These are phyloP conservation scores for Coracias cyanogaster DNA, from an alignment of 2,797 vertebrate species.

Conservation along the genomic window DNA sequence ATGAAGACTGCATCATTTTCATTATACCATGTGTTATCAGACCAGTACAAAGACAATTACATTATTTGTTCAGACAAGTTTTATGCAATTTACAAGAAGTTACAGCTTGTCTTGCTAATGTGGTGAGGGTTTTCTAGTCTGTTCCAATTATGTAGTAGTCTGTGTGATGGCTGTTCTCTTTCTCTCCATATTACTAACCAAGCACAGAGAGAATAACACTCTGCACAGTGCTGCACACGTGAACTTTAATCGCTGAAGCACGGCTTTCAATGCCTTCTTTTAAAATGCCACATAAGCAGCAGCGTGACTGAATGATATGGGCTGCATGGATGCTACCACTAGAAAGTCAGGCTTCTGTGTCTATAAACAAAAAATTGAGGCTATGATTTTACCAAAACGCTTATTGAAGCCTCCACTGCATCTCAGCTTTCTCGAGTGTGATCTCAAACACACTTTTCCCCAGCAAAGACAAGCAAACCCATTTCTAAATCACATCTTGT, in stretches of 20 bases:
- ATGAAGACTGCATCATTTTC: neutral
- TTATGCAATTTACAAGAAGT: neutral
- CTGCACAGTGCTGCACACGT: neutral
- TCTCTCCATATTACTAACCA: neutral
- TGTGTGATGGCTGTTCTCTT: neutral
- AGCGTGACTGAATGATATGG: neutral
- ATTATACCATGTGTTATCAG: neutral
- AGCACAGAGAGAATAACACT: neutral
- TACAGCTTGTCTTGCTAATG: neutral
- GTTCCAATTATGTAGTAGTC: neutral
- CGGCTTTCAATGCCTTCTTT: neutral
- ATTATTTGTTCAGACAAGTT: neutral
- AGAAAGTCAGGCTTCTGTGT: neutral
- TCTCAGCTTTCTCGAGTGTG: conserved; percentile 3
- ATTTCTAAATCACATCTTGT: neutral
- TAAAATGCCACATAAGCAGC: neutral
- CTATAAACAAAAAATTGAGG: neutral
- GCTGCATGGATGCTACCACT: neutral
- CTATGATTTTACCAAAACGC: neutral
- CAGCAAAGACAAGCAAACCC: neutral
- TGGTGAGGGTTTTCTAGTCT: neutral
- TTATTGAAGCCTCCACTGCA: neutral
- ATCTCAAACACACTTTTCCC: conserved; percentile 9
- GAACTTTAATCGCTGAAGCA: neutral
- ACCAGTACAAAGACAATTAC: neutral